A percentile compares a stretch with the other conserved stretches of the same genome.
Conservation (phyloP, 2,888 invertebrate species). For the Adela reaumurella region DNA sequence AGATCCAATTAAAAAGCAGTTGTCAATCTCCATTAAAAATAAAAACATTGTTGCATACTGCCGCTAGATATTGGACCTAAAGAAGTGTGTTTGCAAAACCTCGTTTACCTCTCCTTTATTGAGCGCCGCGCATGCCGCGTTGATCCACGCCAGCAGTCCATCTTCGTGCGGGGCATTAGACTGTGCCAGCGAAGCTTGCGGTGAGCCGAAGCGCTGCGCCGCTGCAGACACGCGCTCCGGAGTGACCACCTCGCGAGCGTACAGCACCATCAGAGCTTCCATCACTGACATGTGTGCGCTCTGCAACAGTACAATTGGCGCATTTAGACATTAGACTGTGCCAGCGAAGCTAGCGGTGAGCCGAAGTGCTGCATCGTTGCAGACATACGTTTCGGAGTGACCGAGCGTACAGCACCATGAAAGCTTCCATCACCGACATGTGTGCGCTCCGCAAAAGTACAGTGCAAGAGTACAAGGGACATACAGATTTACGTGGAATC, state of each 20-base stretch:
- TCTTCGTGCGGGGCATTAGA: slow-evolving; percentile 68
- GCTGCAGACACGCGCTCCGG: slow-evolving; percentile 83
- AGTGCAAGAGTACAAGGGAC: too few species aligned
- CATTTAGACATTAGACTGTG: slow-evolving; percentile 28
- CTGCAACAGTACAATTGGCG: too few species aligned
- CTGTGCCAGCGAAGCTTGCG: slow-evolving; percentile 19
- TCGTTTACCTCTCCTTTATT: slow-evolving; percentile 48
- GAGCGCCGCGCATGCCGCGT: slow-evolving; percentile 79
- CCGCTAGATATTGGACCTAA: not conserved
- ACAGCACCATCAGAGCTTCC: slow-evolving; percentile 91
- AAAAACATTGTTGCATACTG: not conserved
- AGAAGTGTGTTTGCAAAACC: not conserved
- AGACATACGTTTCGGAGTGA: slow-evolving; percentile 80
- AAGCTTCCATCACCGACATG: slow-evolving; percentile 91
- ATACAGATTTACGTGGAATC: too few species aligned
- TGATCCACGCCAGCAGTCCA: slow-evolving; percentile 84
- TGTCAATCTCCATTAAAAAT: too few species aligned
- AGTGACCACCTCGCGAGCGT: slow-evolving; percentile 89
- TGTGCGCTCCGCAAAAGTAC: slow-evolving; percentile 83
- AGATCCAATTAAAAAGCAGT: too few species aligned
- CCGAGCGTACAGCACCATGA: slow-evolving; percentile 90
- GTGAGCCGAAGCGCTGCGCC: slow-evolving; percentile 69
- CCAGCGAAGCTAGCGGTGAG: slow-evolving; percentile 22
- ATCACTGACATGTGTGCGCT: slow-evolving; percentile 93
- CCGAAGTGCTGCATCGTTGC: slow-evolving; percentile 82